Evolutionary conservation across 2,888 invertebrate species (phyloP).

Genomic region (Catocala fraxini): DNA sequence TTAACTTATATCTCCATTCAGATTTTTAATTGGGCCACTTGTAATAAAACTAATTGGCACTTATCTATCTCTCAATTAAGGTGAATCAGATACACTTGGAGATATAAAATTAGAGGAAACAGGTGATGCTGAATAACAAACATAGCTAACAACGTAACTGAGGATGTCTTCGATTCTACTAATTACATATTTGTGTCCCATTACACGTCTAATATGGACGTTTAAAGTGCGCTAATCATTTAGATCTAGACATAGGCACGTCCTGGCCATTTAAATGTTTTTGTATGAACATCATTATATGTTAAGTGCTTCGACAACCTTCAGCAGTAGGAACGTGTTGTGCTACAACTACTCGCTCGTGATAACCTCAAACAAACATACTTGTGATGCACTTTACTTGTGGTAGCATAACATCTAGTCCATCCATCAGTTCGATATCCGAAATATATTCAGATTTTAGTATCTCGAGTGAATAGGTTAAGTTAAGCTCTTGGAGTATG

Average conservation of each 20-base stretch:
- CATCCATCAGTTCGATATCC: neutral
- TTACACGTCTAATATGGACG: constrained; percentile 37
- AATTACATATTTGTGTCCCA: constrained; percentile 33
- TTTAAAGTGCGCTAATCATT: constrained; percentile 2
- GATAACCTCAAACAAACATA: too few relatives aligned
- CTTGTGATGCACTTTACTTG: too few relatives aligned
- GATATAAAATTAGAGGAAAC: constrained; percentile 54
- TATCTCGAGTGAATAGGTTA: constrained; percentile 8
- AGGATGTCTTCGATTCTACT: constrained; percentile 42
- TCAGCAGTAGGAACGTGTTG: neutral
- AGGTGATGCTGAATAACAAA: constrained; percentile 49
- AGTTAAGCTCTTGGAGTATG: constrained; percentile 18
- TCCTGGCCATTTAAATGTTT: constrained; percentile 11
- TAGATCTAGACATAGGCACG: constrained; percentile 5
- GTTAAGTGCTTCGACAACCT: constrained; percentile 11
- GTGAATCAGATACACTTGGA: constrained; percentile 51
- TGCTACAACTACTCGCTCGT: neutral
- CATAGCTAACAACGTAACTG: constrained; percentile 22
- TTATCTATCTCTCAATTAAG: constrained; percentile 62
- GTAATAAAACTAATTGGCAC: constrained; percentile 58
- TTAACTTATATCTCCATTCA: constrained; percentile 47
- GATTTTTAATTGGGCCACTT: constrained; percentile 56
- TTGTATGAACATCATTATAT: constrained; percentile 9
- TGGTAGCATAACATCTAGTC: neutral
- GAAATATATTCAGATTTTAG: constrained; percentile 5